A percentile compares a stretch with the other conserved stretches of the same genome.
phyloP scores from a whole-genome alignment of 1,140 invertebrate species.

The Drosophila tristis region DNA sequence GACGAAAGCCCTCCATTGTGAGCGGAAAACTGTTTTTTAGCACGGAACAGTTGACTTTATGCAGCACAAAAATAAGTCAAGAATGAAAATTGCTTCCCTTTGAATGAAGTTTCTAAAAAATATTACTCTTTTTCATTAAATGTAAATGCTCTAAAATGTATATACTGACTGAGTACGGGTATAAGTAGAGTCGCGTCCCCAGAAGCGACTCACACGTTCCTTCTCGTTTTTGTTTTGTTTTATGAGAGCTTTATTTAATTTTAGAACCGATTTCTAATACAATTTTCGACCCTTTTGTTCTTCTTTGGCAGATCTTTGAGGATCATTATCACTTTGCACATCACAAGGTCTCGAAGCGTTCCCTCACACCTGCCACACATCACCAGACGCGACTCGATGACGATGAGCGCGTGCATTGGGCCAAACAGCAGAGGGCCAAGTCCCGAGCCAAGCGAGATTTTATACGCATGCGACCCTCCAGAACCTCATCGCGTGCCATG shows the following conservation, averaged over 20 bases:
- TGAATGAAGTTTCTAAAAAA: too few relatives aligned
- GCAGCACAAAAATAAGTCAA: too few relatives aligned
- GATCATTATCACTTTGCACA: slow-evolving; percentile 94
- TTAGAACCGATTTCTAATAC: background rate
- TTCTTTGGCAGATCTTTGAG: slow-evolving; percentile 89
- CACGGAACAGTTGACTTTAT: background rate
- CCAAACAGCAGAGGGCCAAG: slow-evolving; percentile 89
- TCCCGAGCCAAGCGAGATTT: slow-evolving; percentile 90
- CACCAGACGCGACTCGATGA: slow-evolving; percentile 88
- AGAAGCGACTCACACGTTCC: too few relatives aligned
- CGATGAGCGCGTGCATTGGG: slow-evolving; percentile 90
- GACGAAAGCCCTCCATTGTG: slow-evolving; percentile 27
- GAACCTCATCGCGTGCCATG: slow-evolving; percentile 61
- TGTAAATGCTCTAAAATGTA: too few relatives aligned
- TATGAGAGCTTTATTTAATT: background rate
- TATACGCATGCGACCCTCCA: slow-evolving; percentile 82
- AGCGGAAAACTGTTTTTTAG: background rate
- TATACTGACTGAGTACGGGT: too few relatives aligned
- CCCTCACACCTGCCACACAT: slow-evolving; percentile 87
- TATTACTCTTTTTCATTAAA: too few relatives aligned
- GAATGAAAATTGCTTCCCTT: too few relatives aligned
- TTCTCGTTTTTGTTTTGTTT: too few relatives aligned
- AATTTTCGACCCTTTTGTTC: background rate
- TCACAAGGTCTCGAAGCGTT: slow-evolving; percentile 89
- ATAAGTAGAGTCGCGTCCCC: too few relatives aligned